Percentiles rank a stretch among this genome's conserved stretches.
Evolutionary conservation across 2,888 invertebrate species (phyloP).

Genomic region (Macrosoma leucophasiata): DNA sequence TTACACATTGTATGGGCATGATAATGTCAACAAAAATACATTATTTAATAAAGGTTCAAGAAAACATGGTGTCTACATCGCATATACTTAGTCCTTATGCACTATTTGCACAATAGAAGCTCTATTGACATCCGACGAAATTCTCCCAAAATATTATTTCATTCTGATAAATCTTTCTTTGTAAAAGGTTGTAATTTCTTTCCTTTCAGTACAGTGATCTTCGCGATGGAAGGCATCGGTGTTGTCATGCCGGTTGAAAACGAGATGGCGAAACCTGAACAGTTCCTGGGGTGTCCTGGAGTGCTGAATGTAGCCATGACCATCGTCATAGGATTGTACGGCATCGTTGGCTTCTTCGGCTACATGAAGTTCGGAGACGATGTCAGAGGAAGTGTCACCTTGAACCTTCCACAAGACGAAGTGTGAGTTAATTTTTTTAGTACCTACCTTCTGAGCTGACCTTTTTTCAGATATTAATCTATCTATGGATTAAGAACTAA

Average conservation of each 20-base stretch:
- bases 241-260: constrained; percentile 96
- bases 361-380: constrained; percentile 88
- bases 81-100: too few species aligned
- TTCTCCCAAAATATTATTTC: too few species aligned
- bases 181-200: constrained; percentile 11
- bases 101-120: too few species aligned
- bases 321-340: constrained; percentile 85
- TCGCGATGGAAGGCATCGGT: constrained; percentile 97
- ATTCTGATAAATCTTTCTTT: too few species aligned
- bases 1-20: too few species aligned
- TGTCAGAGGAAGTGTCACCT: constrained; percentile 85
- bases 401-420: constrained; percentile 83
- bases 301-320: constrained; percentile 91
- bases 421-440: constrained; percentile 72
- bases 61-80: too few species aligned
- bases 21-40: too few species aligned
- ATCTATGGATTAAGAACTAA: too few species aligned
- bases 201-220: constrained; percentile 87
- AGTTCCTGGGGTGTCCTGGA: constrained; percentile 87
- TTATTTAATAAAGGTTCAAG: too few species aligned
- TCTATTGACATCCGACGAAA: too few species aligned
- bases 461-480: too few species aligned
- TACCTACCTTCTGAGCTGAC: too few species aligned
- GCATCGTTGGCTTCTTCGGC: constrained; percentile 91
- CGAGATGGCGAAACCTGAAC: constrained; percentile 88